Evolutionary conservation across 1,140 invertebrate species (phyloP), one percentile per base, ranked within the genome.

Genomic region (Ceratosolen solmsi): DNA sequence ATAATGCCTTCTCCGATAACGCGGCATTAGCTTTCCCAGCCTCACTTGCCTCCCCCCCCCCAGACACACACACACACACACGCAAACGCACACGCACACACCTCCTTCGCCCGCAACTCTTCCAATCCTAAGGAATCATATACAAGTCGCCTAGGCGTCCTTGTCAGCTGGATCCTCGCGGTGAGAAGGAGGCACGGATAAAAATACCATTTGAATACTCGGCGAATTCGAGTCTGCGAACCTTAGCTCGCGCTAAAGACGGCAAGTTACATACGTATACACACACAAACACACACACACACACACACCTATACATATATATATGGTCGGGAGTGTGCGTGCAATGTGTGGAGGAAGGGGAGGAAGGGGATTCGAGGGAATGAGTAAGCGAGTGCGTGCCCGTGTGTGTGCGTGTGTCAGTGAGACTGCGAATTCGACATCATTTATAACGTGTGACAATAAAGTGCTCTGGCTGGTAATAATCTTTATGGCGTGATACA

Each of bases 371-470:
- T n/a, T n/a, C n/a, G n/a, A n/a, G n/a, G n/a, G n/a, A n/a, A n/a
- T n/a, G n/a, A n/a, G n/a, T n/a, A n/a, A n/a, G n/a, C 11, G 70
- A 68, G 46, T 4, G 17, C 5, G 36, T n/a, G 20, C 54, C 25
- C 13, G 5, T 27, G 73, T 9, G 73, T 2, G 70, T 30, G 30
- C 7, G 27, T 7, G 41, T 7, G 41, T 13, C 13, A 46, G 41
- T 7, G 41, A 46, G 41, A 46, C 13, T n/a, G n/a, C 20, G 76
- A 38, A 89, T 87, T 87, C 85, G 84, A 82, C 85, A 87, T 91
- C 89, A 91, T 91, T 91, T 91, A 91, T 91, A 90, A 91, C 89
- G 89, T 87, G 87, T 89, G 90, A 91, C 90, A 91, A 91, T 91
- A 91, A 91, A 90, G 87, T 86, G 70, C 75, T 85, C 84, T 82